Evolutionary conservation across 2,113 vertebrate genomes (phyloP).

Genomic region (Vulpes ferrilata): DNA sequence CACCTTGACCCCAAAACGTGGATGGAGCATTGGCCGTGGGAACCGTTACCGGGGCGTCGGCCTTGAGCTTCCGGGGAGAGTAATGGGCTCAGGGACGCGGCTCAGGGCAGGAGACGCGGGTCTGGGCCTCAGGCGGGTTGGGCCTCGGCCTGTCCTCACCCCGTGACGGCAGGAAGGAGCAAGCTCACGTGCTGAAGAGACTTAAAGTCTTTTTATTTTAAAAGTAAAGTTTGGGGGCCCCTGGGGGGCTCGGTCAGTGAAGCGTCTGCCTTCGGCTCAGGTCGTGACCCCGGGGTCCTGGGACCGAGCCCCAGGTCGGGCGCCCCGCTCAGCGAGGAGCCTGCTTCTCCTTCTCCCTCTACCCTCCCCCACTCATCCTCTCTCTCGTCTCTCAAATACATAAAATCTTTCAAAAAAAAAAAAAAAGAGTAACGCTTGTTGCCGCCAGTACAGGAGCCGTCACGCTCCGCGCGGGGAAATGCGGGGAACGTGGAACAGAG

Average conservation of each 20-base stretch:
- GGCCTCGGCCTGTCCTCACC: background rate
- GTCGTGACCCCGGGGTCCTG: no score
- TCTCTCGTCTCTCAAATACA: no score
- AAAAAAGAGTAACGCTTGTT: background rate
- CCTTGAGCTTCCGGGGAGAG: background rate
- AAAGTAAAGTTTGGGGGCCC: background rate
- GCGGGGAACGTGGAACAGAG: background rate
- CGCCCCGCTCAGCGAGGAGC: no score
- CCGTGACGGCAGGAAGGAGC: background rate
- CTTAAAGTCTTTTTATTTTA: background rate
- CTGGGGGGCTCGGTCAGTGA: no score
- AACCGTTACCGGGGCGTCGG: rapidly evolving
- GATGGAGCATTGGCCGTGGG: background rate
- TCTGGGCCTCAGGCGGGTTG: background rate
- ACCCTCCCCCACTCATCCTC: no score
- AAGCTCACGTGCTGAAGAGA: background rate
- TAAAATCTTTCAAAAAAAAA: no score
- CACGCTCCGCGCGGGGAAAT: rapidly evolving
- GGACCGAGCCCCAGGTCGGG: no score
- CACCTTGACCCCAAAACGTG: background rate
- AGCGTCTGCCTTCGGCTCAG: no score
- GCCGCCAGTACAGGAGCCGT: background rate
- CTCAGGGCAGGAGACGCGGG: background rate
- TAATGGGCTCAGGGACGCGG: background rate
- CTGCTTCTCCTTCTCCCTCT: no score